Evolutionary conservation across 2,797 vertebrate genomes (phyloP).

Genomic region (Halcyon chelicuti): DNA sequence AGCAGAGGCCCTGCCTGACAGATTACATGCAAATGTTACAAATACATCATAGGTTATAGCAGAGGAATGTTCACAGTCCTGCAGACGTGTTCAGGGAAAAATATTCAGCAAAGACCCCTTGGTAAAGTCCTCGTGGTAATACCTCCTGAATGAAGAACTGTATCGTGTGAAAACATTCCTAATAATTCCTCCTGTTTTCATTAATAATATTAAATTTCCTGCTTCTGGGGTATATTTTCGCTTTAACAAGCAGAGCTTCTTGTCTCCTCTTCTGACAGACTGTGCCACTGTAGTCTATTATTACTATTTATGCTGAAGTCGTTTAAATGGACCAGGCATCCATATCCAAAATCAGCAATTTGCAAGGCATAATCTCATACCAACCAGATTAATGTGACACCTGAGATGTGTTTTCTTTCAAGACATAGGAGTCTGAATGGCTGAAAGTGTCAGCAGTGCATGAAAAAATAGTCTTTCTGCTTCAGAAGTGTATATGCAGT

Average conservation of each 20-base stretch:
- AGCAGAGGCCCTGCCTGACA: slow-evolving; percentile 37
- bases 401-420: slow-evolving; percentile 68
- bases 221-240: slow-evolving; percentile 50
- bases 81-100: not conserved
- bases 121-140: not conserved
- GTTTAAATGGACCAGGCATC: slow-evolving; percentile 14
- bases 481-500: not conserved
- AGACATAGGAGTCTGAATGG: slow-evolving; percentile 21
- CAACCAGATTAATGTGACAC: slow-evolving; percentile 63
- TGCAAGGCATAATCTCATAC: slow-evolving; percentile 67
- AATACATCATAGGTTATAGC: slow-evolving; percentile 1
- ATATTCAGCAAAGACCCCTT: not conserved
- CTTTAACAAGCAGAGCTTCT: slow-evolving; percentile 51
- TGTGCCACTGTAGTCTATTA: slow-evolving; percentile 19
- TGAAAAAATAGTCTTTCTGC: not conserved
- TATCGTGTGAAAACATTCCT: slow-evolving; percentile 34
- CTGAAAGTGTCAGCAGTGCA: slow-evolving; percentile 19
- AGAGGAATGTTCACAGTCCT: not conserved
- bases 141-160: not conserved
- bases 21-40: slow-evolving; percentile 54
- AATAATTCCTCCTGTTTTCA: slow-evolving; percentile 68
- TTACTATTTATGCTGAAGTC: slow-evolving; percentile 51
- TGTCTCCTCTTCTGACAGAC: not conserved
- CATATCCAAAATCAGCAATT: slow-evolving; percentile 70
- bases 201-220: slow-evolving; percentile 70